phyloP scores from a whole-genome alignment of 2,113 vertebrate species.

The Vulpes lagopus region DNA sequence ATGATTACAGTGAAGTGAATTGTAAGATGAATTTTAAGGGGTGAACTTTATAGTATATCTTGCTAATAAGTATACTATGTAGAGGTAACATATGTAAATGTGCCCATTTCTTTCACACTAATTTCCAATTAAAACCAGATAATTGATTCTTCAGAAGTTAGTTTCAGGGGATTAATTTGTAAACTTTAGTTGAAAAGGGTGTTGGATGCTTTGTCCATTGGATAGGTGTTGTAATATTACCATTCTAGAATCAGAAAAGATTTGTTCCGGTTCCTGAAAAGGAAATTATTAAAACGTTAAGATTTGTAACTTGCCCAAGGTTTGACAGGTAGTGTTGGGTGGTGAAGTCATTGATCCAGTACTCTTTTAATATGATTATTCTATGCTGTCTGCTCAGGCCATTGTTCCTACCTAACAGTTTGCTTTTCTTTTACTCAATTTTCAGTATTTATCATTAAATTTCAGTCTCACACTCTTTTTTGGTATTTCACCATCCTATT shows the following conservation, averaged over 20 bases:
- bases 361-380: constrained; percentile 30
- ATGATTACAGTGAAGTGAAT: neutral
- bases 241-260: constrained; percentile 8
- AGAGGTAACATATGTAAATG: neutral
- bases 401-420: neutral
- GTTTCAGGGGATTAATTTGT: constrained; percentile 20
- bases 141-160: constrained; percentile 34
- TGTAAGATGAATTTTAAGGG: constrained; percentile 19
- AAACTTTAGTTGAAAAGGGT: neutral
- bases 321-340: neutral
- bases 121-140: constrained; percentile 31
- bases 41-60: neutral
- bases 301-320: neutral
- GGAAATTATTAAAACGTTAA: neutral
- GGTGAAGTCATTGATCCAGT: neutral
- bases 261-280: neutral
- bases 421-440: constrained; percentile 8
- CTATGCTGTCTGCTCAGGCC: neutral
- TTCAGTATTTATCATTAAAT: neutral
- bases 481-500: constrained; percentile 20
- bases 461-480: neutral
- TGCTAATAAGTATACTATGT: neutral
- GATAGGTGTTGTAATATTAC: neutral
- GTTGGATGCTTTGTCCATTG: neutral
- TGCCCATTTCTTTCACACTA: neutral